Conservation (phyloP, 30 jellyfish, hydroid and myxozoan genomes). For the Hydractinia echinata region DNA sequence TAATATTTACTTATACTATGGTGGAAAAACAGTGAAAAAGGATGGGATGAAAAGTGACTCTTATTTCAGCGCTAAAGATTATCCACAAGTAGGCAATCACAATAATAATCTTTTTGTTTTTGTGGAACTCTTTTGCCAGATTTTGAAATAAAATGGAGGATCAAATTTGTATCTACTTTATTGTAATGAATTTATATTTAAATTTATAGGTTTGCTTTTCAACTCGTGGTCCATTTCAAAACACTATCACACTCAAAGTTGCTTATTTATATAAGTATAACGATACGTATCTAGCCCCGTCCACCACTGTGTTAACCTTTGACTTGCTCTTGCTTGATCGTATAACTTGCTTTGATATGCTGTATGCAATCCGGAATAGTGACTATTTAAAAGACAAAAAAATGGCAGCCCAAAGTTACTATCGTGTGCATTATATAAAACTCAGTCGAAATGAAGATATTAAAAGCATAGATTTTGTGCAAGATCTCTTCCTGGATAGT, state of each 20-base stretch:
- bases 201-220: background rate
- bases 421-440: background rate
- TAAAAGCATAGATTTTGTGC: background rate
- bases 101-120: background rate
- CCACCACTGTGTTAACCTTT: no score
- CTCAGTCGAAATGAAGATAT: background rate
- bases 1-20: slow-evolving; percentile 6
- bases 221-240: slow-evolving; percentile 11
- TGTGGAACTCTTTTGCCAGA: no score
- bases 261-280: background rate
- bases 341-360: background rate
- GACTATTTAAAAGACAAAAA: background rate
- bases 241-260: background rate
- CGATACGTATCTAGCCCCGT: background rate
- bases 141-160: no score
- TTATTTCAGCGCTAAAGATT: slow-evolving; percentile 6
- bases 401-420: background rate
- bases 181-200: background rate
- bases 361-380: background rate
- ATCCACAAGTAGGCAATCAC: slow-evolving; percentile 1
- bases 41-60: background rate
- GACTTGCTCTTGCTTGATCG: no score
- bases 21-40: slow-evolving; percentile 1
- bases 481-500: background rate
- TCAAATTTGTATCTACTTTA: no score